Conservation (phyloP, 2,113 vertebrate species). For the Lampris incognitus region DNA sequence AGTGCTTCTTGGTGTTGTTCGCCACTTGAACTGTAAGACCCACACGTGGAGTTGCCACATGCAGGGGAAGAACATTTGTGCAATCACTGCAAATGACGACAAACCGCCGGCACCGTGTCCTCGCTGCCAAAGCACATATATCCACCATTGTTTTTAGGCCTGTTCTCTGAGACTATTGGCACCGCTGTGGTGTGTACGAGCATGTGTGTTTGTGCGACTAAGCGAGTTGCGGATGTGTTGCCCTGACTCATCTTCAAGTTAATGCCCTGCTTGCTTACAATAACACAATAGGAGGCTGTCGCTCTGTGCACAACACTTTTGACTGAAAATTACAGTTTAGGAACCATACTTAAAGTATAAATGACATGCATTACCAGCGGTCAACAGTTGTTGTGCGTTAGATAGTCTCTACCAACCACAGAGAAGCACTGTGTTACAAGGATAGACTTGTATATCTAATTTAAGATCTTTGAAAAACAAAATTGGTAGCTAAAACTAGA, state of each 20-base stretch:
- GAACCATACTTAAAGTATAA: neutral
- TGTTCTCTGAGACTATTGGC: conserved; percentile 6
- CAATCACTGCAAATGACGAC: neutral
- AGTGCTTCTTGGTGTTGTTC: conserved; percentile 26
- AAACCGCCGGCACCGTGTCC: neutral
- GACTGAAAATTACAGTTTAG: conserved; percentile 24
- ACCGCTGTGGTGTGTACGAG: neutral
- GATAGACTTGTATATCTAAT: conserved; percentile 9
- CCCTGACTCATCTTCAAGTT: conserved; percentile 6
- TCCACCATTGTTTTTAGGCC: neutral
- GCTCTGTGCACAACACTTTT: conserved; percentile 1
- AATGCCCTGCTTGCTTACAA: conserved; percentile 1
- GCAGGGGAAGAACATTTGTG: conserved; percentile 18
- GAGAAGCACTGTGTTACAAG: neutral
- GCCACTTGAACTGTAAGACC: neutral
- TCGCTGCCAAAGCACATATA: conserved; percentile 9
- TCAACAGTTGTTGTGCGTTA: conserved; percentile 7
- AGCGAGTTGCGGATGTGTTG: neutral
- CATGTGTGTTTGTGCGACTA: neutral
- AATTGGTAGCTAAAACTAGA: neutral
- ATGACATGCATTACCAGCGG: neutral
- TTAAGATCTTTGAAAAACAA: conserved; percentile 9
- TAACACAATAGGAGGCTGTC: neutral
- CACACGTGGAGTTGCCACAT: neutral
- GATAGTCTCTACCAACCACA: neutral